Base-by-base conservation (phyloP, 1,140 invertebrate species). In the Paralvinella palmiformis region DNA sequence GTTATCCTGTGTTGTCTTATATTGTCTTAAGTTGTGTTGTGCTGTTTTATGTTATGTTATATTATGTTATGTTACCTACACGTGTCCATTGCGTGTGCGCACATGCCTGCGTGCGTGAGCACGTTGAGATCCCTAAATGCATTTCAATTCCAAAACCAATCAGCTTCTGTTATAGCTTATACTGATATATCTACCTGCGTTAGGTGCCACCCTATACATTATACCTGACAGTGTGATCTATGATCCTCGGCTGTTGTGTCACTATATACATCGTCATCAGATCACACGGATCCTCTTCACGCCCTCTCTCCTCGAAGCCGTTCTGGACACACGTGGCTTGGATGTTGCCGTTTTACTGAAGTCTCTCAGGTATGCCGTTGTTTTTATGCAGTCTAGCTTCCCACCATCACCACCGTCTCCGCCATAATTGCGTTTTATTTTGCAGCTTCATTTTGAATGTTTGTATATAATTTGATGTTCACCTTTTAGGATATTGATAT, bases 281-380 rank as follows among this genome's bases (percentile, higher is more conserved):
- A 79, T 83, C 58, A 82, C 81, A 4, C 67, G 80, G 17, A 81
- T 83, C 73, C 60, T 83, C 52, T 82, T 83, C 48, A 83, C 81
- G 3, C 81, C 81, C 3, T 82, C 79, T 3, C 63, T 83, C 15
- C 62, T 83, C 22, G 77, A 82, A 66, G 79, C 80, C 17, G 69
- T 83, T 7, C 71, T 83, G 45, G 76, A 76, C 59, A 69, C 73
- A 1, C 70, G 63, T 10, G 62, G 17, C 44, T 10, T 35, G 2
- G 62, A 33, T 29, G 60, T 63, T 0, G 36, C 32, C 4, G 33
- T 53, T 10, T 6, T 20, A 1, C 66, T 77, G 10, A 66, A 69
- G 36, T 64, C 62, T 37, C 64, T 77, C 58, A 73, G 70, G 75
- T 77, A 62, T 29, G 36, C n/a, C n/a, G n/a, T 48, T 48, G 10